Evolutionary conservation across 2,888 invertebrate species (phyloP).

Genomic region (Carcina quercana): DNA sequence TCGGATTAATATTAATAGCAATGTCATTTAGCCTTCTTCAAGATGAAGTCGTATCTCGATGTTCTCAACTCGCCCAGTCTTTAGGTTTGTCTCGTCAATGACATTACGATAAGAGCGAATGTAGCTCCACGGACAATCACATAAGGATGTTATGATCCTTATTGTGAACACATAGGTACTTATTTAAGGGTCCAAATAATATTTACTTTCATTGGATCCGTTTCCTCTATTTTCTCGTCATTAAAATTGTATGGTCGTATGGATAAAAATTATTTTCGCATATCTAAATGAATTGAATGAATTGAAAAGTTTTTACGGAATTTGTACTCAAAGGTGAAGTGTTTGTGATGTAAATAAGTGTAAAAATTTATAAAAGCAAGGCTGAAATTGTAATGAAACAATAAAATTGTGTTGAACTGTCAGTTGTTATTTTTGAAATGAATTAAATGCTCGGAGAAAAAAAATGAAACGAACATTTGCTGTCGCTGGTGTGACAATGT

Average conservation of each 20-base stretch:
- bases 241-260: slow-evolving; percentile 25
- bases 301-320: slow-evolving; percentile 58
- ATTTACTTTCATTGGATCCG: slow-evolving; percentile 28
- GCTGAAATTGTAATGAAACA: slow-evolving; percentile 72
- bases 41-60: slow-evolving; percentile 84
- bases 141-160: slow-evolving; percentile 70
- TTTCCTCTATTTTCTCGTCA: slow-evolving; percentile 30
- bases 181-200: slow-evolving; percentile 30
- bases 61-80: slow-evolving; percentile 80
- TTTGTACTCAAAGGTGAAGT: slow-evolving; percentile 56
- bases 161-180: slow-evolving; percentile 44
- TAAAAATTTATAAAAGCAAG: slow-evolving; percentile 71
- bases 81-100: slow-evolving; percentile 79
- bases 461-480: background rate
- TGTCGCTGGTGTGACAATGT: too few species aligned
- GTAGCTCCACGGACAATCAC: slow-evolving; percentile 61
- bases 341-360: slow-evolving; percentile 65
- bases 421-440: slow-evolving; percentile 4
- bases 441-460: background rate
- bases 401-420: slow-evolving; percentile 70
- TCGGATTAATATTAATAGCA: slow-evolving; percentile 86
- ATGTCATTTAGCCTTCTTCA: slow-evolving; percentile 90
- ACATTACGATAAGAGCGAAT: slow-evolving; percentile 69
- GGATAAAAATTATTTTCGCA: slow-evolving; percentile 50
- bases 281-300: slow-evolving; percentile 37